Evolutionary conservation across 2,888 invertebrate genomes (phyloP), one percentile per base, ranked within the genome.

Genomic region (Ectemnius continuus): DNA sequence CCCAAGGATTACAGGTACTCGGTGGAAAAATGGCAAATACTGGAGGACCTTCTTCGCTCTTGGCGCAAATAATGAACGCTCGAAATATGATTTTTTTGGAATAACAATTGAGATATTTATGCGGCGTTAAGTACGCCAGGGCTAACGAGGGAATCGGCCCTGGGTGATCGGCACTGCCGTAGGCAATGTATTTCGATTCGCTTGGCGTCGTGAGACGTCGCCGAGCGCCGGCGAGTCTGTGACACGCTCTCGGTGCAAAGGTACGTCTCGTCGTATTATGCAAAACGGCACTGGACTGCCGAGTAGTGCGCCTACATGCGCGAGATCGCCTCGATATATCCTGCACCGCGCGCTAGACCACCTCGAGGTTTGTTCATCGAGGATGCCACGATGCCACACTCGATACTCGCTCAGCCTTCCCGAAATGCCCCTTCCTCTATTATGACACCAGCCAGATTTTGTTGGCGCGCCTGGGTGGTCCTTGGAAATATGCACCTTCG

Each of bases 241-340:
- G 81, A 81, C 81, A 75, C 80, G 56, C 26, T 36, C 36, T 75
- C 66, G 80, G 73, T 70, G 74, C 74, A 80, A 81, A 75, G 79
- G 73, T 56, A 76, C 86, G 84, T 84, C 86, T 82, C 84, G 82
- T 85, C 87, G 86, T 84, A 86, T 87, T 87, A 87, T 87, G 87
- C 83, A 84, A 86, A 86, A 82, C 86, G 83, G 69, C 76, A 80
- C 79, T 71, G 80, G 80, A 75, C 73, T 72, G 74, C 76, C 79
- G 76, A 73, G 76, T 78, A 72, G 74, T 79, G 79, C 79, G 80
- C 78, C 83, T 78, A 83, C 83, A 78, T 82, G 80, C 71, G 69
- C 75, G 70, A 76, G 81, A 82, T 79, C 79, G 74, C 75, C 36
- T 82, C 81, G 81, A 81, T 81, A 73, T 75, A 82, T 82, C 80